Base-by-base conservation (phyloP, 2,888 invertebrate species). In the Chydorus sphaericus region DNA sequence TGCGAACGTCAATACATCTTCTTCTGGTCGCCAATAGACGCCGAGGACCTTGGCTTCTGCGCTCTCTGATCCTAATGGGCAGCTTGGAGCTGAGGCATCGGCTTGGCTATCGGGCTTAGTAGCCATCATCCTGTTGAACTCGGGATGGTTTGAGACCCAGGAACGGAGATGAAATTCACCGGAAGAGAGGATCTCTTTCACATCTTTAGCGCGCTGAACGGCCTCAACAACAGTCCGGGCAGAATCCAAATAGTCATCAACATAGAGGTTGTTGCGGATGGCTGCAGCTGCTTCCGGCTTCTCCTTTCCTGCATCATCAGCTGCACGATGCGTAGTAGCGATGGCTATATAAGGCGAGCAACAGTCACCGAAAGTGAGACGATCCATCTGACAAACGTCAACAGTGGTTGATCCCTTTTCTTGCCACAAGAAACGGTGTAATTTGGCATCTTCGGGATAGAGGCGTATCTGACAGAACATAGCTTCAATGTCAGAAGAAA, bases 271-370 rank as follows among this genome's bases (percentile, higher is more conserved):
- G 6, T 55, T 23, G 20, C 6, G 14, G 14, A 55, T 48, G 7
- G 48, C 55, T 23, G 26, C 23, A 7, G 20, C 48, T 1, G 29
- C 48, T 29, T 48, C 30, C 18, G 59, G 59, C 31, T 48, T 48
- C 5, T 55, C 36, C 10, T 29, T 18, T 1, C 30, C 38, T 16
- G 18, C 49, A 31, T 57, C 38, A 10, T 37, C n/a, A 0, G 57
- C 56, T 48, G 55, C 54, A 11, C 26, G 8, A n/a, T 57, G 53
- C 11, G 55, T 57, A 1, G 57, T 53, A n/a, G 33, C 54, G 23
- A 57, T 56, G 4, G 60, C 60, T 4, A 57, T 44, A 3, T 52
- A 58, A 1, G 60, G 60, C 2, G 60, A 60, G 11, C 52, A 57
- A 1, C 23, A 48, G 7, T 59, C 57, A 18, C 60, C 60, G 33